phyloP scores from a whole-genome alignment of 2,797 vertebrate species.

The Peromyscus aztecus region DNA sequence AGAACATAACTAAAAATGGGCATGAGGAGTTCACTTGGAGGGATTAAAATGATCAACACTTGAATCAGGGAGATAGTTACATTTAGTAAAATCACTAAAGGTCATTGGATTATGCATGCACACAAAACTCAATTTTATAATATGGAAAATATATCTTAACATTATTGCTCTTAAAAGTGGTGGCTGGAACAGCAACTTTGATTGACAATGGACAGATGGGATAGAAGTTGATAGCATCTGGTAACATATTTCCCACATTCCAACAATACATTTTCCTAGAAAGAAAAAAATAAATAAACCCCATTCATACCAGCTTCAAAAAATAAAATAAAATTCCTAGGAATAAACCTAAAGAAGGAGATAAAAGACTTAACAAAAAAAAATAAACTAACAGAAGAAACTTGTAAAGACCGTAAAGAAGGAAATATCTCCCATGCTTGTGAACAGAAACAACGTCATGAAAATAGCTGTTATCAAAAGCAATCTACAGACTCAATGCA shows the following conservation, averaged over 20 bases:
- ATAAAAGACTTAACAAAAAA: not conserved
- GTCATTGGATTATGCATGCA: not conserved
- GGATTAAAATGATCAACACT: slow-evolving; percentile 27
- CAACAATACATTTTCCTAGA: not conserved
- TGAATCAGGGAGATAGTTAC: not conserved
- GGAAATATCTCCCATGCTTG: not conserved
- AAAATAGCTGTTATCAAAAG: not conserved
- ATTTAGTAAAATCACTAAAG: slow-evolving; percentile 12
- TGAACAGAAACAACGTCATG: not conserved
- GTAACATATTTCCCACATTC: not conserved
- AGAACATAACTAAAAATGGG: not conserved
- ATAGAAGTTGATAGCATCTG: not conserved
- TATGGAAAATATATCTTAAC: not conserved
- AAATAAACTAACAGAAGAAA: not conserved
- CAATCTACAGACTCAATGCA: not conserved
- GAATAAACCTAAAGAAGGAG: not conserved
- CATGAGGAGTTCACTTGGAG: not conserved
- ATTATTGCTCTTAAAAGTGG: not conserved
- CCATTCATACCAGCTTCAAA: not conserved
- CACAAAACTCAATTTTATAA: not conserved
- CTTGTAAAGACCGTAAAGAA: not conserved
- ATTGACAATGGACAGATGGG: not conserved
- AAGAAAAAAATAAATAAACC: not conserved
- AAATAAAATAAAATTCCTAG: not conserved
- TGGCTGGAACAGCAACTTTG: slow-evolving; percentile 1